A percentile compares a stretch with the other conserved stretches of the same genome.
Evolutionary conservation across 2,797 vertebrate species (phyloP).

Genomic region (Sciurus vulgaris): DNA sequence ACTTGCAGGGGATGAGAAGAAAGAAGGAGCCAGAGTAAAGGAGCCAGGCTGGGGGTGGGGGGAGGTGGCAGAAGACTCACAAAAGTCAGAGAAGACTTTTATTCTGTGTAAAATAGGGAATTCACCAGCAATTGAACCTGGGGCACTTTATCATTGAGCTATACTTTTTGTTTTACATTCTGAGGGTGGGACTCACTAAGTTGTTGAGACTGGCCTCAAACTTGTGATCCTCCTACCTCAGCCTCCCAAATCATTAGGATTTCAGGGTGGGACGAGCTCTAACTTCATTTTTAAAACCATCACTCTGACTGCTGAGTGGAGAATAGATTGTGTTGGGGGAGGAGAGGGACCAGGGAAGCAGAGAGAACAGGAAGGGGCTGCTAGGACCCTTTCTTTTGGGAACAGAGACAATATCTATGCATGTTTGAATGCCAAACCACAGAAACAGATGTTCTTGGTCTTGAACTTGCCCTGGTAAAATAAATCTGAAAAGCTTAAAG

Average conservation of each 20-base stretch:
- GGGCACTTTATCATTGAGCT: too few species aligned
- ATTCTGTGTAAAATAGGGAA: background rate
- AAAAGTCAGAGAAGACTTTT: background rate
- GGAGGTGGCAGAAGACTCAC: background rate
- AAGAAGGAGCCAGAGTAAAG: background rate
- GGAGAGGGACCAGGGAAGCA: background rate
- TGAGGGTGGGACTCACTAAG: too few species aligned
- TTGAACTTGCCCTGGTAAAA: conserved; percentile 62
- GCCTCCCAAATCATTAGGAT: too few species aligned
- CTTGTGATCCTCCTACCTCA: too few species aligned
- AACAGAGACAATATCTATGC: background rate
- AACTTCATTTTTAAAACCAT: background rate
- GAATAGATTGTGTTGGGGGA: background rate
- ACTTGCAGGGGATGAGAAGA: too few species aligned
- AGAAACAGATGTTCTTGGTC: conserved; percentile 72
- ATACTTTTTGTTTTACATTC: too few species aligned
- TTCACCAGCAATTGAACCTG: too few species aligned
- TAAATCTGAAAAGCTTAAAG: conserved; percentile 70
- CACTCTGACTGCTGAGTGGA: background rate
- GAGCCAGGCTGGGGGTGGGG: rapidly evolving
- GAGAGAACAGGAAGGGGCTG: background rate
- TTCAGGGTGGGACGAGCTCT: background rate
- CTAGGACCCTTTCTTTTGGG: background rate
- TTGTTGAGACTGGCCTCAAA: too few species aligned
- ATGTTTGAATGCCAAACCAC: conserved; percentile 61